Conservation (phyloP, 2,113 vertebrate genomes). For the Gallinago undulata region DNA sequence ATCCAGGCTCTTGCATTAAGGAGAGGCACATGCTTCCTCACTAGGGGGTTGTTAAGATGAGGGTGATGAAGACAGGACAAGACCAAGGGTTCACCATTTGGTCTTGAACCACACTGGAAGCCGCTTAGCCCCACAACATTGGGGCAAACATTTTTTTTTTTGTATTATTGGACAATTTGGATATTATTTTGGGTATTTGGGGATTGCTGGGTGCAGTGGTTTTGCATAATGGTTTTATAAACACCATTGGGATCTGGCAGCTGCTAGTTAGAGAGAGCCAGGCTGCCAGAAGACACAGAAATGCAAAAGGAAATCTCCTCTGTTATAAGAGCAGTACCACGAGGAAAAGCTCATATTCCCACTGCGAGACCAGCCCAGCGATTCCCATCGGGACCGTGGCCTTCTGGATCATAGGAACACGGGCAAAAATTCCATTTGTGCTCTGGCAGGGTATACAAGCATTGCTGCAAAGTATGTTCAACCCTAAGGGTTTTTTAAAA, state of each 20-base stretch:
- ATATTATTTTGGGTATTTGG: background rate
- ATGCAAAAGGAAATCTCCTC: background rate
- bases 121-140: background rate
- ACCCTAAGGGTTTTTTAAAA: background rate
- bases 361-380: background rate
- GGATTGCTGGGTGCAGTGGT: background rate
- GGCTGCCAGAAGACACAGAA: background rate
- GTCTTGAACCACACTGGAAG: background rate
- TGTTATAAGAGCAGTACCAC: background rate
- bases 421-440: background rate
- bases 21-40: background rate
- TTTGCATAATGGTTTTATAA: background rate
- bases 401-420: background rate
- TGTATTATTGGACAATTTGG: background rate
- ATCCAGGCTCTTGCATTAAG: background rate
- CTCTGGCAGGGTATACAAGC: background rate
- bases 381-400: background rate
- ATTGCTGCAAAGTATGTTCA: constrained; percentile 2
- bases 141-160: background rate
- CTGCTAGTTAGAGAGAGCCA: background rate
- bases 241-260: background rate
- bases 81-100: background rate
- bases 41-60: background rate
- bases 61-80: background rate
- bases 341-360: background rate